Conservation (phyloP, 2,113 vertebrate species). For the Turnix velox region DNA sequence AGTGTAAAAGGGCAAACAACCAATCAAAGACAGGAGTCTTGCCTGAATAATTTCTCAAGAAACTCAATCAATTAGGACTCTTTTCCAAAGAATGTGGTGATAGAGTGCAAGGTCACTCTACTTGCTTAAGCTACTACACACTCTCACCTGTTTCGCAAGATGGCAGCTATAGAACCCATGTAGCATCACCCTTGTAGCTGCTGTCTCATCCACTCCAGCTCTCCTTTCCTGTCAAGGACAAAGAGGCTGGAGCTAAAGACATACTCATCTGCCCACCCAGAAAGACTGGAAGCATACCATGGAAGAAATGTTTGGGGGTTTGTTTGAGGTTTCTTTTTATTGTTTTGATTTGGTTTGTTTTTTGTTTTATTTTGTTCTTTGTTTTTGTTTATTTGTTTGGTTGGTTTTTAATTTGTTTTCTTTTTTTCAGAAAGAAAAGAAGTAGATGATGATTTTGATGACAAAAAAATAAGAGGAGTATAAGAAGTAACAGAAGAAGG, state of each 20-base stretch:
- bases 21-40: neutral
- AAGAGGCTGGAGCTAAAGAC: neutral
- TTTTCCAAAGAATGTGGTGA: neutral
- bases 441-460: neutral
- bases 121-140: neutral
- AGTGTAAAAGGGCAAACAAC: neutral
- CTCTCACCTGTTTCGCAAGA: neutral
- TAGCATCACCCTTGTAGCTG: fast-evolving
- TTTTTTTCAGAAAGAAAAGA: neutral
- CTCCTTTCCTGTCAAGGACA: neutral
- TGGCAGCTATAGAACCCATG: neutral
- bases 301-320: no score
- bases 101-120: neutral
- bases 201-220: neutral
- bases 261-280: neutral
- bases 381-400: no score
- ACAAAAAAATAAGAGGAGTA: neutral
- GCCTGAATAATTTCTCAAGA: neutral
- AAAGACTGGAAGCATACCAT: neutral
- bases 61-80: neutral
- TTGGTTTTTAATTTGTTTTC: neutral
- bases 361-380: no score
- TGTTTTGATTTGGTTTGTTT: no score
- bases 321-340: no score
- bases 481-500: neutral